Conservation (phyloP, 2,888 invertebrate species). For the Leptopilina drosophilae region DNA sequence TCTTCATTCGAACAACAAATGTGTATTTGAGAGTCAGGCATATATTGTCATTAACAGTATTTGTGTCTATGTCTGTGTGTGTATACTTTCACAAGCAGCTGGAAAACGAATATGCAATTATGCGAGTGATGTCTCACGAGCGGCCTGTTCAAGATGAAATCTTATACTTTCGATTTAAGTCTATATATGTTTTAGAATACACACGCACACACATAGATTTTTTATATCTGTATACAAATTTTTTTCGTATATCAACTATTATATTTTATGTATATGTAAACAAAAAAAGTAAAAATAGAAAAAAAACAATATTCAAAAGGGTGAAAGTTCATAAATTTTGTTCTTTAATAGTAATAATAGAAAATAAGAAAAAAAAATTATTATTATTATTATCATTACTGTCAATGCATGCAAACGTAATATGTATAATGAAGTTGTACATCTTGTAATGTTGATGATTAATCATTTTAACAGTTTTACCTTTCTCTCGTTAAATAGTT, state of each 20-base stretch:
- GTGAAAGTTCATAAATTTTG: constrained; percentile 28
- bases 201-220: not conserved
- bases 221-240: no score
- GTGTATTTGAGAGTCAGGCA: not conserved
- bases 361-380: not conserved
- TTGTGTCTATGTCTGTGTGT: not conserved
- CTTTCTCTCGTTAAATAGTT: constrained; percentile 2
- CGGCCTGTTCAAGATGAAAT: constrained; percentile 58
- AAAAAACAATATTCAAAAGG: not conserved
- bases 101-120: constrained; percentile 60
- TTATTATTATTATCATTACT: not conserved
- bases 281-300: not conserved
- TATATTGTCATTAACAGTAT: constrained; percentile 15
- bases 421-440: constrained; percentile 14
- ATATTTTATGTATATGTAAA: not conserved
- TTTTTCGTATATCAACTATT: no score
- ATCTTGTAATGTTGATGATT: not conserved
- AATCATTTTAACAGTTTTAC: not conserved
- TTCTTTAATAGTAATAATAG: not conserved
- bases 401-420: constrained; percentile 5
- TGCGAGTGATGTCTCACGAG: constrained; percentile 42
- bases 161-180: constrained; percentile 59
- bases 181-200: constrained; percentile 34
- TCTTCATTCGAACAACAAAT: not conserved
- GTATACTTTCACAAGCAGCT: constrained; percentile 64